phyloP scores from a whole-genome alignment of 2,113 vertebrate genomes.

The Rostratula benghalensis region DNA sequence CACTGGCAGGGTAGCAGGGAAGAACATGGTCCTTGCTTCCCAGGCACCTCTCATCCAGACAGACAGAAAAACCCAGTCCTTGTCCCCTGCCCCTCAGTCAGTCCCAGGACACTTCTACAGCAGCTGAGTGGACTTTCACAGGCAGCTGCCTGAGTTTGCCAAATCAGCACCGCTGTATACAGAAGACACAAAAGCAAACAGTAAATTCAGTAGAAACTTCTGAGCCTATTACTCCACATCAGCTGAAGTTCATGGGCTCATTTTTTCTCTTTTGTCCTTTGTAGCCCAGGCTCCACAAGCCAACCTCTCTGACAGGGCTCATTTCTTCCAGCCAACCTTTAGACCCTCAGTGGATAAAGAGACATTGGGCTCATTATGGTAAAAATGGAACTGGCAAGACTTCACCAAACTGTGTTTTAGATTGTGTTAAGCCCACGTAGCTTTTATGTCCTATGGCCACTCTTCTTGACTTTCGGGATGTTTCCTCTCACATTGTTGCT shows the following conservation, averaged over 20 bases:
- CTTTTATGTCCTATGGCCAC: neutral
- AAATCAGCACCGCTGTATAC: rapidly evolving
- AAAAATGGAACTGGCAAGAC: neutral
- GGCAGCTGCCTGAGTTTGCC: neutral
- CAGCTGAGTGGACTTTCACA: neutral
- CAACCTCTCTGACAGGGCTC: neutral
- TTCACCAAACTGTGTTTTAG: neutral
- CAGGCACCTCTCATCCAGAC: neutral
- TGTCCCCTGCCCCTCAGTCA: neutral
- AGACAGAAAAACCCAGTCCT: neutral
- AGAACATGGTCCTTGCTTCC: neutral
- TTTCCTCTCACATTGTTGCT: neutral
- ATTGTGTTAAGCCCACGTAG: neutral
- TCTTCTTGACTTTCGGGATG: neutral
- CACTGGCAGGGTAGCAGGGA: neutral
- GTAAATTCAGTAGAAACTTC: neutral
- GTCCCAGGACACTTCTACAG: neutral
- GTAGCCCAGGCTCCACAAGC: neutral
- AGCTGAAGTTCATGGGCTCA: rapidly evolving
- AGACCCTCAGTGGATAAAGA: neutral
- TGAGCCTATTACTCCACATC: neutral
- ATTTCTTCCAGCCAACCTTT: neutral
- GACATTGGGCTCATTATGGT: rapidly evolving
- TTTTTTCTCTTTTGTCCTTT: neutral
- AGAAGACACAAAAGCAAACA: neutral